Conservation (phyloP, 2,888 invertebrate genomes). For the Bombylius discolor region DNA sequence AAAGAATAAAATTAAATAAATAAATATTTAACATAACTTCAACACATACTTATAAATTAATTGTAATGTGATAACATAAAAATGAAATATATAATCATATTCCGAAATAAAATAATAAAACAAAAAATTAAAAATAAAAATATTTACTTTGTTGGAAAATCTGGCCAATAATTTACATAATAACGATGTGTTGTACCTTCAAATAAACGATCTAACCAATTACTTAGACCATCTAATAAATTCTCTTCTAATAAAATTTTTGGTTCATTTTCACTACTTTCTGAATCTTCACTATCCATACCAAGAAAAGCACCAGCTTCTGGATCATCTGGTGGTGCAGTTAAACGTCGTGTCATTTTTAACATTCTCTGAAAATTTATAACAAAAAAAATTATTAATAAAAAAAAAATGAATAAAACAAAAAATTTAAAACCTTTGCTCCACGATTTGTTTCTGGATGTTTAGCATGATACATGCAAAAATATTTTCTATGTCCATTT, state of each 20-base stretch:
- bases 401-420: neutral
- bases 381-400: neutral
- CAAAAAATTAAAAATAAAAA: neutral
- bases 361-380: conserved; percentile 48
- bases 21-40: too few relatives aligned
- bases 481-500: conserved; percentile 94
- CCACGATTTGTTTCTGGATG: conserved; percentile 68
- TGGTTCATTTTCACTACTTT: conserved; percentile 31
- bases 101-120: too few relatives aligned
- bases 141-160: conserved; percentile 68
- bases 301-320: conserved; percentile 80
- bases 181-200: conserved; percentile 93
- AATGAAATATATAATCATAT: too few relatives aligned
- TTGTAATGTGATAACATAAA: too few relatives aligned
- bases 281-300: conserved; percentile 59
- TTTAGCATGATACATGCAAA: conserved; percentile 97
- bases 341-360: conserved; percentile 50
- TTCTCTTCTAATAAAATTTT: conserved; percentile 54
- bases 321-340: conserved; percentile 45
- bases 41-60: too few relatives aligned
- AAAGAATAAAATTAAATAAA: too few relatives aligned
- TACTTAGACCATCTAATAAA: conserved; percentile 79
- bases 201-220: conserved; percentile 93
- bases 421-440: conserved; percentile 42
- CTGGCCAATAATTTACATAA: conserved; percentile 97